A percentile compares a stretch with the other conserved stretches of the same genome.
Conservation (phyloP, 2,888 invertebrate genomes). For the Lumbricus terrestris region DNA sequence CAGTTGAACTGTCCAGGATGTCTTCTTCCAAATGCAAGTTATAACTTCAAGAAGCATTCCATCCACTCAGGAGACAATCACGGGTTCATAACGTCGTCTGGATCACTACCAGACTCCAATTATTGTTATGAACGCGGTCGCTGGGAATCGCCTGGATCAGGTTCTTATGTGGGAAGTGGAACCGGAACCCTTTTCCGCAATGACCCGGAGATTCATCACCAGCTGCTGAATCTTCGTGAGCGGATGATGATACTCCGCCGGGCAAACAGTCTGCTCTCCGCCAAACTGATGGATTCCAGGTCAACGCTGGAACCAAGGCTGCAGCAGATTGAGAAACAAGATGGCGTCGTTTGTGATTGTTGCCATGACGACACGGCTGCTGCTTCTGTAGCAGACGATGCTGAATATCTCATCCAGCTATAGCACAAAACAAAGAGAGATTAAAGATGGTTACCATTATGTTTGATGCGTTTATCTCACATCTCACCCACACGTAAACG, state of each 20-base stretch:
- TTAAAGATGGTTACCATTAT: too few relatives aligned
- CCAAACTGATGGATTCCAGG: background rate
- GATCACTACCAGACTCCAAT: background rate
- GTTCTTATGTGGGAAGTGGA: background rate
- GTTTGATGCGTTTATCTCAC: too few relatives aligned
- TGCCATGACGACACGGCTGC: too few relatives aligned
- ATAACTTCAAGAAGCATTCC: background rate
- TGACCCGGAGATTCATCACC: background rate
- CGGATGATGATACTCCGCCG: background rate
- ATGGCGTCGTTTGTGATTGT: too few relatives aligned
- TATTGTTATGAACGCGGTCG: background rate
- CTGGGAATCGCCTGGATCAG: background rate
- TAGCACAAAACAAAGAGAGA: too few relatives aligned
- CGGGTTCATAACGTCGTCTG: background rate
- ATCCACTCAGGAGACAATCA: background rate
- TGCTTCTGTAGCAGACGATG: too few relatives aligned
- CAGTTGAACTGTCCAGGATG: background rate
- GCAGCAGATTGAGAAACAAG: background rate
- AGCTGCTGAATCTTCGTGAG: background rate
- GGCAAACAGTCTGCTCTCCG: background rate
- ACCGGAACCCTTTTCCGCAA: background rate
- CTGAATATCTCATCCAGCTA: too few relatives aligned
- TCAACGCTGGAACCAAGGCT: background rate
- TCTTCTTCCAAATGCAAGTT: background rate
- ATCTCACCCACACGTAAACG: too few relatives aligned